Percentiles rank a stretch among this genome's conserved stretches.
phyloP scores from a whole-genome alignment of 2,113 vertebrate species.

The Microcebus griseorufus region DNA sequence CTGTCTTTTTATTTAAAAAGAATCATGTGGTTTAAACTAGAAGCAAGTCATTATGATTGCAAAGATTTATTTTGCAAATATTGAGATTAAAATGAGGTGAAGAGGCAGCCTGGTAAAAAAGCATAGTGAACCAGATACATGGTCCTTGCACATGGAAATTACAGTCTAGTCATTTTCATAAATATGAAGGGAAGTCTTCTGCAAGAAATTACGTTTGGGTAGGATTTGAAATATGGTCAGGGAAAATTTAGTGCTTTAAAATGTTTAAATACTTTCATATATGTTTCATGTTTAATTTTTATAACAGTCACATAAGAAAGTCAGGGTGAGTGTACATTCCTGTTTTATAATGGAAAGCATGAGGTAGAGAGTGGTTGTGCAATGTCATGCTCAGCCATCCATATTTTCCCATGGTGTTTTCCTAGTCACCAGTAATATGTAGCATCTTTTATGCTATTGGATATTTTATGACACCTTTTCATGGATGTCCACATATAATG shows the following conservation, averaged over 20 bases:
- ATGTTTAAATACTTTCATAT: not conserved
- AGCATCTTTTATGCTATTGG: not conserved
- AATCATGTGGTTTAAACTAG: not conserved
- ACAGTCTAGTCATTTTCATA: not conserved
- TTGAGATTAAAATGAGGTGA: not conserved
- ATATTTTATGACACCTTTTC: not conserved
- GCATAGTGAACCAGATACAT: not conserved
- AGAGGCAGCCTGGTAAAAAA: not conserved
- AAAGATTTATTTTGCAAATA: not conserved
- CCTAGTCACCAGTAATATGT: not conserved
- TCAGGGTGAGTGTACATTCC: not conserved
- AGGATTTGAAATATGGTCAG: not conserved
- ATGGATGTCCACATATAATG: not conserved
- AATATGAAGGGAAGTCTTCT: not conserved
- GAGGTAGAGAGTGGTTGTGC: not conserved
- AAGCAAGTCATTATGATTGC: not conserved
- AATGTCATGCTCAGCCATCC: not conserved
- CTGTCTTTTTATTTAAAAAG: constrained; percentile 3
- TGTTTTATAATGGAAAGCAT: not conserved
- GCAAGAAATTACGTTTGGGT: not conserved
- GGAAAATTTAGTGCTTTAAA: not conserved
- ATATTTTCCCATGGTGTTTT: not conserved
- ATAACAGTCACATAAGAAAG: not conserved
- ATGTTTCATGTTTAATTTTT: not conserved
- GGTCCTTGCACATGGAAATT: not conserved